phyloP scores from a whole-genome alignment of 1,140 invertebrate species.

The Asbolus verrucosus region DNA sequence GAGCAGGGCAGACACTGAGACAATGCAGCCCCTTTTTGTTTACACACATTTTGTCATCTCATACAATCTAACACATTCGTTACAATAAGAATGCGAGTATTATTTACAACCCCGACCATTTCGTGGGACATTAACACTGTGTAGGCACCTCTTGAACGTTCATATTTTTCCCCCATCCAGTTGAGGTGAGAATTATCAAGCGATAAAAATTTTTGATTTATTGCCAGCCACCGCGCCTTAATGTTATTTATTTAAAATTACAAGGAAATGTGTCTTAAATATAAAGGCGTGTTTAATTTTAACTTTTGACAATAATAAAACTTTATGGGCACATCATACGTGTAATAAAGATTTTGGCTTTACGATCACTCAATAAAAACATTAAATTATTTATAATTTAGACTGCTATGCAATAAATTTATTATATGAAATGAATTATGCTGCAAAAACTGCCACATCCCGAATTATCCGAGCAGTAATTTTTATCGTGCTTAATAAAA shows the following conservation, averaged over 20 bases:
- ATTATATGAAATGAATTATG: conserved; percentile 31
- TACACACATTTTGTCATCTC: conserved; percentile 25
- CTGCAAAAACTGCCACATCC: conserved; percentile 1
- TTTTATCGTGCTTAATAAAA: conserved; percentile 29
- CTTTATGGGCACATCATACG: conserved; percentile 34
- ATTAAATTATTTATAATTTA: conserved; percentile 40
- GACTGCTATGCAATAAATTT: conserved; percentile 23
- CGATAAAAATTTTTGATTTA: too few species aligned
- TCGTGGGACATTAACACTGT: not conserved
- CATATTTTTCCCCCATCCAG: too few species aligned
- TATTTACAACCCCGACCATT: too few species aligned
- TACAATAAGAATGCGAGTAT: conserved; percentile 8
- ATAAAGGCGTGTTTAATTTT: conserved; percentile 2
- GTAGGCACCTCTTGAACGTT: not conserved
- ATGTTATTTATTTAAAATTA: not conserved
- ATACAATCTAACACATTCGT: conserved; percentile 14
- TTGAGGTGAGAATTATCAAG: too few species aligned
- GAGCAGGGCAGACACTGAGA: not conserved
- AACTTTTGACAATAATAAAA: conserved; percentile 35
- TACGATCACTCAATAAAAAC: conserved; percentile 41
- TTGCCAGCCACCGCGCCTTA: too few species aligned
- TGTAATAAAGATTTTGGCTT: conserved; percentile 38
- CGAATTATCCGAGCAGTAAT: conserved; percentile 18
- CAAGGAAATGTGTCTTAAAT: conserved; percentile 3
- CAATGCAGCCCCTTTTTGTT: not conserved